These are phyloP conservation scores for Drosophila tropicalis DNA, from an alignment of 1,140 invertebrate species.

Conservation along the genomic window DNA sequence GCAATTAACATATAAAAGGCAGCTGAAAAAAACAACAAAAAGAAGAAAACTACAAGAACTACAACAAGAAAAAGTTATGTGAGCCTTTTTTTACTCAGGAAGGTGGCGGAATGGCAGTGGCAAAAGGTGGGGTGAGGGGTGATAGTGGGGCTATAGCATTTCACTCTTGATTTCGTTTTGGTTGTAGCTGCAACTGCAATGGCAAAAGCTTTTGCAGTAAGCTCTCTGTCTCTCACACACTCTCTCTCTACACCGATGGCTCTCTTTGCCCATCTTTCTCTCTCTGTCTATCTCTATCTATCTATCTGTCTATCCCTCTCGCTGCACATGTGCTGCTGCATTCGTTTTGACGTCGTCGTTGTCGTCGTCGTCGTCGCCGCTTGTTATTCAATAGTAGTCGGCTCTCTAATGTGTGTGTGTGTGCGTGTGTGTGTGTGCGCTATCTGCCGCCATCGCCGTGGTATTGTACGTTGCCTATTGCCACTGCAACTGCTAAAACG, in stretches of 20 bases:
- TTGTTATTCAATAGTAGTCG: slow-evolving; percentile 69
- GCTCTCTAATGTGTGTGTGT: slow-evolving; percentile 27
- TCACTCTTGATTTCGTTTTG: slow-evolving; percentile 78
- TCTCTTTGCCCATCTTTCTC: neutral
- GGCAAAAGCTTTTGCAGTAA: slow-evolving; percentile 11
- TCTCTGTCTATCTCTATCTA: neutral
- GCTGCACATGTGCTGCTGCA: slow-evolving; percentile 50
- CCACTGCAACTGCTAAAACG: slow-evolving; percentile 81
- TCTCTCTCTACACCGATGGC: neutral
- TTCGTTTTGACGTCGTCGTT: slow-evolving; percentile 38
- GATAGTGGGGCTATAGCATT: slow-evolving; percentile 51
- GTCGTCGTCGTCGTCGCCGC: slow-evolving; percentile 42
- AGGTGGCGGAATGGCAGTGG: neutral
- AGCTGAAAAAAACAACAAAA: neutral
- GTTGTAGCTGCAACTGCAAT: slow-evolving; percentile 23
- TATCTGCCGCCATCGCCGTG: slow-evolving; percentile 76
- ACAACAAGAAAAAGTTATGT: neutral
- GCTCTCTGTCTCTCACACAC: neutral
- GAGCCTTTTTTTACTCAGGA: neutral
- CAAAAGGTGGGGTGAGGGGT: neutral
- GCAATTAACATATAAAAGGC: slow-evolving; percentile 5
- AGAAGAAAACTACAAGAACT: neutral
- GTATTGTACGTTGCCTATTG: slow-evolving; percentile 81
- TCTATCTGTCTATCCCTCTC: slow-evolving; percentile 16
- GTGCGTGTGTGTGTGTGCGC: slow-evolving; percentile 43